Evolutionary conservation across 2,113 vertebrate genomes (phyloP).

Genomic region (Stegastes partitus): DNA sequence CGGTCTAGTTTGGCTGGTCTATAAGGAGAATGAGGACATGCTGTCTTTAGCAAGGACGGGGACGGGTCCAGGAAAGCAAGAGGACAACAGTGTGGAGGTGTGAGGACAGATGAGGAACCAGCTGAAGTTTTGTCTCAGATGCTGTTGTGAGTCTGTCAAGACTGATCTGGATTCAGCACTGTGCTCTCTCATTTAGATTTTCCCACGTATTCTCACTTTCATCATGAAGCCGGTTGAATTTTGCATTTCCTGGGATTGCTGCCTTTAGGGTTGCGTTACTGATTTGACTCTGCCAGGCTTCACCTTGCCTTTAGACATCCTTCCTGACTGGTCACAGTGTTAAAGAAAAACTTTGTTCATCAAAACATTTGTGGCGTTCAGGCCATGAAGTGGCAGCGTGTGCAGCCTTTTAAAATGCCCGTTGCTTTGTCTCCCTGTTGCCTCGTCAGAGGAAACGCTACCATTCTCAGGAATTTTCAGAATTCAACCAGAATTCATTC

Average conservation of each 20-base stretch:
- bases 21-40: constrained; percentile 34
- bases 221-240: constrained; percentile 36
- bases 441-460: constrained; percentile 22
- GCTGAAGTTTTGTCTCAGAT: constrained; percentile 24
- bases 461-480: constrained; percentile 13
- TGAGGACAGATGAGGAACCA: constrained; percentile 18
- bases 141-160: constrained; percentile 38
- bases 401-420: constrained; percentile 25
- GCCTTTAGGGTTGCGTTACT: constrained; percentile 25
- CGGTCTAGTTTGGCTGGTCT: constrained; percentile 36
- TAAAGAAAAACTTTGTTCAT: constrained; percentile 9
- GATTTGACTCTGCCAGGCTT: constrained; percentile 25
- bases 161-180: constrained; percentile 53
- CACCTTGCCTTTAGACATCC: constrained; percentile 11
- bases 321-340: constrained; percentile 4
- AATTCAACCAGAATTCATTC: constrained; percentile 14
- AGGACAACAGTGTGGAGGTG: not conserved
- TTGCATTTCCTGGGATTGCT: constrained; percentile 29
- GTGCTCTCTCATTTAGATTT: constrained; percentile 9
- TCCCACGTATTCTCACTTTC: not conserved
- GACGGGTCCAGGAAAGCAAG: constrained; percentile 5
- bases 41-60: constrained; percentile 23
- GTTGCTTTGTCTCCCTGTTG: constrained; percentile 7
- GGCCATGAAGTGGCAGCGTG: constrained; percentile 1
- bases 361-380: constrained; percentile 7